Evolutionary conservation across 2,113 vertebrate genomes (phyloP).

Genomic region (Elachura formosa): DNA sequence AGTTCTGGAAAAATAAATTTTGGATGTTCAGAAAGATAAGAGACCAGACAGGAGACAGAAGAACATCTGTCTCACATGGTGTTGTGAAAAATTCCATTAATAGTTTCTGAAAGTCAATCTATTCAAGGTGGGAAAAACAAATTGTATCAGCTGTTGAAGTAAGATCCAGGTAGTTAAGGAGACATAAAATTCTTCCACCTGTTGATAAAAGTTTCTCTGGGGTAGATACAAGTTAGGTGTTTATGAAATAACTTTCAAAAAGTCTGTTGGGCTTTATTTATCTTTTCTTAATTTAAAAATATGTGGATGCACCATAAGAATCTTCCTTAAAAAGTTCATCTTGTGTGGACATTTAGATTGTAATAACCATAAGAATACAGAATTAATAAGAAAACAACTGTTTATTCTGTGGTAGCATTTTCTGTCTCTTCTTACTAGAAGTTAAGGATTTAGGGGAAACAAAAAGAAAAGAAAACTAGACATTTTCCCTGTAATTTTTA

Average conservation of each 20-base stretch:
- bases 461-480: neutral
- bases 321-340: neutral
- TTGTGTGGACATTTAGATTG: neutral
- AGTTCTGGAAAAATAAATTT: neutral
- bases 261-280: neutral
- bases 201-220: neutral
- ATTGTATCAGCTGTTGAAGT: neutral
- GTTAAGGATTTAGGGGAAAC: neutral
- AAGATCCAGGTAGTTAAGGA: neutral
- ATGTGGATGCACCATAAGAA: neutral
- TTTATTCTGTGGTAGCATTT: neutral
- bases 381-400: neutral
- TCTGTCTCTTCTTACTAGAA: neutral
- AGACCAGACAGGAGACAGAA: neutral
- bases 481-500: neutral
- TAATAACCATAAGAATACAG: neutral
- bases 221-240: accelerated
- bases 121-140: neutral
- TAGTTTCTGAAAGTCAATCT: neutral
- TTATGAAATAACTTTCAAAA: neutral
- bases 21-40: neutral
- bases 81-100: neutral
- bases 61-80: neutral
- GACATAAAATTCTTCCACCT: neutral
- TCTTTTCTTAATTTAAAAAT: neutral